phyloP scores from a whole-genome alignment of 2,113 vertebrate genomes.

The Upupa epops region DNA sequence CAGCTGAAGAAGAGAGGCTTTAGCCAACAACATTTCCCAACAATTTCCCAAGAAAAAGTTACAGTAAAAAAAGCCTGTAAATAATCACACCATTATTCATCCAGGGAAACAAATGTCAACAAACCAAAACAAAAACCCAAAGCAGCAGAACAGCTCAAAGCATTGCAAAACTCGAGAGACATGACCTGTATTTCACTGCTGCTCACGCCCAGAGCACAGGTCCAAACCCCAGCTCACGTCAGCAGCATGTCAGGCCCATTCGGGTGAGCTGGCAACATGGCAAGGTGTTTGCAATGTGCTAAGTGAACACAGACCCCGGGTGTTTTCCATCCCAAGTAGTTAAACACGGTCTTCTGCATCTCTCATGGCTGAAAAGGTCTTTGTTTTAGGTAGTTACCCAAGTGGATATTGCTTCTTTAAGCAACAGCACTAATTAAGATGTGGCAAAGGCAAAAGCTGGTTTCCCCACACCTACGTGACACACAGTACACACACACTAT shows the following conservation, averaged over 20 bases:
- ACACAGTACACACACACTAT: rapidly evolving
- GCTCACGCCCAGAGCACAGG: not conserved
- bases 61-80: not conserved
- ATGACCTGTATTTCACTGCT: not conserved
- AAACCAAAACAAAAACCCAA: not conserved
- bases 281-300: not conserved
- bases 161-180: not conserved
- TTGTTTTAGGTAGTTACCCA: not conserved
- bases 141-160: not conserved
- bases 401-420: not conserved
- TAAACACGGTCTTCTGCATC: not conserved
- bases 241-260: rapidly evolving
- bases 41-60: not conserved
- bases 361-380: not conserved
- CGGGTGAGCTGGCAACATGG: rapidly evolving
- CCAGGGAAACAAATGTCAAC: too few species aligned
- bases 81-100: not conserved
- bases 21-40: not conserved
- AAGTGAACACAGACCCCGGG: not conserved
- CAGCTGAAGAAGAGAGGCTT: not conserved
- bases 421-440: not conserved
- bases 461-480: not conserved
- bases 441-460: not conserved
- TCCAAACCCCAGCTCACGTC: not conserved
- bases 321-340: not conserved